These are phyloP conservation scores for Adelognathus sp. DNA, from an alignment of 2,888 invertebrate species.

Conservation along the genomic window DNA sequence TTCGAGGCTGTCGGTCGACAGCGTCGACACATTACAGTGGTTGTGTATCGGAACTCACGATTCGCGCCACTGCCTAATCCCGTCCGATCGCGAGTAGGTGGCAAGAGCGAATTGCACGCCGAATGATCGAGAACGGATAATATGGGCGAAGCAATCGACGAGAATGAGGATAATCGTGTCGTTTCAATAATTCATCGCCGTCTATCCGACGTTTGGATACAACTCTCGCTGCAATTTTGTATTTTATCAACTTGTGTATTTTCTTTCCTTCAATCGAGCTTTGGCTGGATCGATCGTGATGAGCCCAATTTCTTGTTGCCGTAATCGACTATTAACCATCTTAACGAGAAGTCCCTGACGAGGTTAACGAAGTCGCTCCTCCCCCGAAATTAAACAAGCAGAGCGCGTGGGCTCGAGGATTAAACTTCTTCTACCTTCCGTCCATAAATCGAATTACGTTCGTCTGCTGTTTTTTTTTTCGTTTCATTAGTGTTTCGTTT, in stretches of 20 bases:
- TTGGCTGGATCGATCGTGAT: not conserved
- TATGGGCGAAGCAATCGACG: not conserved
- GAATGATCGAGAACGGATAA: conserved; percentile 12
- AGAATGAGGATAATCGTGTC: conserved; percentile 15
- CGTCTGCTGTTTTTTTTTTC: not conserved
- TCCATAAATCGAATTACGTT: conserved; percentile 23
- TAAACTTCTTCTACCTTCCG: conserved; percentile 3
- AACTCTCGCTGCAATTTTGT: not conserved
- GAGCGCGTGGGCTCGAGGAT: conserved; percentile 38
- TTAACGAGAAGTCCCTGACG: conserved; percentile 51
- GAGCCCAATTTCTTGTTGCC: conserved; percentile 9
- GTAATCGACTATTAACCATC: conserved; percentile 46
- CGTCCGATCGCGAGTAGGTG: conserved; percentile 38
- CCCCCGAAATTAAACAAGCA: conserved; percentile 22
- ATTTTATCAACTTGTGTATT: not conserved
- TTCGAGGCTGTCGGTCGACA: no score
- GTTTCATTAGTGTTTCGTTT: not conserved
- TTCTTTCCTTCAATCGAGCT: not conserved
- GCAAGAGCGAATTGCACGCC: conserved; percentile 22
- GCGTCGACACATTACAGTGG: conserved; percentile 35
- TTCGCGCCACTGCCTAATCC: conserved; percentile 29
- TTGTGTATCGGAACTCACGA: not conserved
- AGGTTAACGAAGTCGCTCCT: conserved; percentile 50
- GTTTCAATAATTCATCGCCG: not conserved
- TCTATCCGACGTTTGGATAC: conserved; percentile 3